These are phyloP conservation scores for Drosophila fungiperda DNA, from an alignment of 2,888 invertebrate species.

Conservation along the genomic window DNA sequence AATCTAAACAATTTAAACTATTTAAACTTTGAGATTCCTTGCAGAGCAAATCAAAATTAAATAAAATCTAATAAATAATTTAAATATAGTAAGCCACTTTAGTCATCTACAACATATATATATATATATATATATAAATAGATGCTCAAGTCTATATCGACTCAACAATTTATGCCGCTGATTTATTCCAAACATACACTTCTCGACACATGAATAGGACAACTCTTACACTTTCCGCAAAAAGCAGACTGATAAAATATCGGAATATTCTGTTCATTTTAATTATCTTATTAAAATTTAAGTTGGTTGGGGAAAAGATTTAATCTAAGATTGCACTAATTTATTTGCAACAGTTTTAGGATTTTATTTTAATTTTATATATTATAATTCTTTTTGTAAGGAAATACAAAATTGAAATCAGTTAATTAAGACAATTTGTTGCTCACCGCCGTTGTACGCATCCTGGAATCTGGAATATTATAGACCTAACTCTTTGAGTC, in stretches of 20 bases:
- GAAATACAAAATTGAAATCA: background rate
- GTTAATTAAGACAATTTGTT: conserved; percentile 12
- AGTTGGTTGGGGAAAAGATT: background rate
- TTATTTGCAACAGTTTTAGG: background rate
- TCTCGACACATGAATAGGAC: background rate
- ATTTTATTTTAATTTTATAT: background rate
- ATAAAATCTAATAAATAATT: background rate
- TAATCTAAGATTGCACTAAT: background rate
- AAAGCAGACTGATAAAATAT: background rate
- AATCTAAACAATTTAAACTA: background rate
- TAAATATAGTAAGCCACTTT: too few species aligned
- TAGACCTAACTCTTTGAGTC: conserved; percentile 33
- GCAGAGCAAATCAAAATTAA: background rate
- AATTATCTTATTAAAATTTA: background rate
- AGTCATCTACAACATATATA: too few species aligned
- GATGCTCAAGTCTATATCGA: background rate
- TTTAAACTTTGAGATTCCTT: background rate
- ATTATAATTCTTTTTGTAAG: background rate
- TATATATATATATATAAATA: background rate
- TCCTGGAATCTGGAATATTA: conserved; percentile 17
- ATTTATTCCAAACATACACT: background rate
- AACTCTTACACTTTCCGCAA: background rate
- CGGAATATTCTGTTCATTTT: background rate
- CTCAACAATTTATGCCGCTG: too few species aligned
- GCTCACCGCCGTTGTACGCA: conserved; percentile 58